A percentile compares a stretch with the other conserved stretches of the same genome.
Evolutionary conservation across 2,797 vertebrate genomes (phyloP).

Genomic region (Champsocephalus gunnari): DNA sequence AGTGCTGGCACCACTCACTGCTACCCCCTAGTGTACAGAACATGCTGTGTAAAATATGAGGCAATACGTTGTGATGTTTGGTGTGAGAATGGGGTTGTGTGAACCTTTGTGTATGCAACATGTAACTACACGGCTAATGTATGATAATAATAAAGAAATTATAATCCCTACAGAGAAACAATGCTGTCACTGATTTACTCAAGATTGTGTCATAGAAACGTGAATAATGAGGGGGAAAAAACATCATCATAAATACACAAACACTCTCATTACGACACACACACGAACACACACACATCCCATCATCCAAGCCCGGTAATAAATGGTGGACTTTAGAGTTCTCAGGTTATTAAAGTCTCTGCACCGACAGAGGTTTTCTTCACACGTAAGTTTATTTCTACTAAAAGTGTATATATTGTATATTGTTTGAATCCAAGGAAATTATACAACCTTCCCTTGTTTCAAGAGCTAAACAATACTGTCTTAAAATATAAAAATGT

Average conservation of each 20-base stretch:
- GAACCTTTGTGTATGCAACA: constrained; percentile 59
- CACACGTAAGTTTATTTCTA: constrained; percentile 15
- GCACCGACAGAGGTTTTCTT: not conserved
- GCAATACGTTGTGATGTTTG: constrained; percentile 50
- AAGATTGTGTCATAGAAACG: not conserved
- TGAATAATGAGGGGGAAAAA: not conserved
- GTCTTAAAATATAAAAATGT: not conserved
- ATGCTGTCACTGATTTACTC: not conserved
- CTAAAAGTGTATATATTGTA: not conserved
- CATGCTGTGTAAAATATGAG: constrained; percentile 48
- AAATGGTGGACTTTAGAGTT: constrained; percentile 60
- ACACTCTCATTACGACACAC: not conserved
- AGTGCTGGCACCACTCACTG: constrained; percentile 51
- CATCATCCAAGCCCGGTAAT: constrained; percentile 4
- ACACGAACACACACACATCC: not conserved
- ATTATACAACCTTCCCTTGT: not conserved
- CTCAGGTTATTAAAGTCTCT: not conserved
- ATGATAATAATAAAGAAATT: constrained; percentile 66
- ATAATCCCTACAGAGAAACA: constrained; percentile 43
- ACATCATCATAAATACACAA: not conserved
- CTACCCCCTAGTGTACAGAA: constrained; percentile 66
- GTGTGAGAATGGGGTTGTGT: constrained; percentile 40
- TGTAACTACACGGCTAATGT: constrained; percentile 63
- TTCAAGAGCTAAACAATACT: not conserved
- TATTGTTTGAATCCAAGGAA: not conserved